Percentiles rank a stretch among this genome's conserved stretches.
Evolutionary conservation across 2,113 vertebrate genomes (phyloP).

Genomic region (Corvus moneduloides): DNA sequence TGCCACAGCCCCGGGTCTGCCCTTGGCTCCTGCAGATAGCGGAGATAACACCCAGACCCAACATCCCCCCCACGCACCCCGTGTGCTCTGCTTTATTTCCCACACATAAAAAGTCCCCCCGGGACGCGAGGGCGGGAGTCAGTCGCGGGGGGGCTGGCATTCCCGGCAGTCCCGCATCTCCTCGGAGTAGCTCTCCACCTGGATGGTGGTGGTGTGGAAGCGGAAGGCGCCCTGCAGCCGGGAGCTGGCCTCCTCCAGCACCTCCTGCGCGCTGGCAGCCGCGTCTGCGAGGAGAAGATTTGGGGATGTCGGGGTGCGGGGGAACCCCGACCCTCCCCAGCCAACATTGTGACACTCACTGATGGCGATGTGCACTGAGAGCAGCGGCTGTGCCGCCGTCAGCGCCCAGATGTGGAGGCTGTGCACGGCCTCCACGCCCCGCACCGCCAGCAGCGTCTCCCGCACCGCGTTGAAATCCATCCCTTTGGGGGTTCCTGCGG

Average conservation of each 20-base stretch:
- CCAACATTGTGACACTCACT: conserved; percentile 41
- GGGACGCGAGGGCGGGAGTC: neutral
- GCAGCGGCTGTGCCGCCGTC: conserved; percentile 74
- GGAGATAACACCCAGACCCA: neutral
- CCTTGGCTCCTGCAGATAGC: neutral
- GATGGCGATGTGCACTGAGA: conserved; percentile 66
- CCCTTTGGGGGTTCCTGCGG: conserved; percentile 68
- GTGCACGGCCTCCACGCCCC: conserved; percentile 80
- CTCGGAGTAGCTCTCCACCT: conserved; percentile 81
- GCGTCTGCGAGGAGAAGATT: conserved; percentile 36
- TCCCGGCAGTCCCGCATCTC: conserved; percentile 79
- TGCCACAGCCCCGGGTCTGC: neutral
- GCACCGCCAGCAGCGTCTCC: conserved; percentile 77
- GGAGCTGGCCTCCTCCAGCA: conserved; percentile 75
- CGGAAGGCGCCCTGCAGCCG: conserved; percentile 71
- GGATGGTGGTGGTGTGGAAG: conserved; percentile 82
- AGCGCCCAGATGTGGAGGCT: conserved; percentile 89
- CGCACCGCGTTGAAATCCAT: conserved; percentile 75
- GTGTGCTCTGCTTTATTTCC: conserved; percentile 35
- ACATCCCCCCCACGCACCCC: neutral
- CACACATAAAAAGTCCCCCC: accelerated
- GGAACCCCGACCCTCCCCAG: accelerated
- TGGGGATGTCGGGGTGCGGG: accelerated
- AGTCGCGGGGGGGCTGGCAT: conserved; percentile 76
- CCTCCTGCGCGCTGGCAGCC: conserved; percentile 66